Percentiles rank a stretch among this genome's conserved stretches.
These are phyloP conservation scores for Scleropages formosus DNA, from an alignment of 2,797 vertebrate genomes.

Conservation along the genomic window DNA sequence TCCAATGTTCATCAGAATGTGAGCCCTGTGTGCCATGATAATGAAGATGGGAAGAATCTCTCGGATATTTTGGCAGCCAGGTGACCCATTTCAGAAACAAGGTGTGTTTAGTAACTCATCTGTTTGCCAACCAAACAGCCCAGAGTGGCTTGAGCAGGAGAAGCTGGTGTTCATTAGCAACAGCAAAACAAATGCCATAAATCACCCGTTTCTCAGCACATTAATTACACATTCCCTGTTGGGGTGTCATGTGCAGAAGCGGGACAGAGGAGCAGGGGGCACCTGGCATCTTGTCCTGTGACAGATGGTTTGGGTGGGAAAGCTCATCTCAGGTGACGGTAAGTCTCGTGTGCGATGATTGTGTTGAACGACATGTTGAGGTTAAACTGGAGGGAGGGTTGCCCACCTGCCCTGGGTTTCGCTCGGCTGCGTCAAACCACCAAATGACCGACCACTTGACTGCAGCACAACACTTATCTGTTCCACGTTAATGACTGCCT, in stretches of 20 bases:
- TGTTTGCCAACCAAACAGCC: too few species aligned
- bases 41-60: background rate
- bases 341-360: background rate
- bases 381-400: background rate
- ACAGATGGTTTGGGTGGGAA: conserved; percentile 5
- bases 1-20: background rate
- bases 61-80: background rate
- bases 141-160: background rate
- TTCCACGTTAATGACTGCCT: background rate
- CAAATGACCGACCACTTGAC: background rate
- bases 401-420: background rate
- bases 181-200: background rate
- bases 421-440: conserved; percentile 3
- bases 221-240: background rate
- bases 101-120: background rate
- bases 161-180: background rate
- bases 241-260: background rate
- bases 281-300: background rate
- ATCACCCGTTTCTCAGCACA: background rate
- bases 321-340: background rate
- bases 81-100: background rate
- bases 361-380: background rate
- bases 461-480: background rate
- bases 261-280: background rate
- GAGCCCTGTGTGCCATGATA: background rate